Conservation (phyloP, 2,113 vertebrate species). For the Thomomys bottae region DNA sequence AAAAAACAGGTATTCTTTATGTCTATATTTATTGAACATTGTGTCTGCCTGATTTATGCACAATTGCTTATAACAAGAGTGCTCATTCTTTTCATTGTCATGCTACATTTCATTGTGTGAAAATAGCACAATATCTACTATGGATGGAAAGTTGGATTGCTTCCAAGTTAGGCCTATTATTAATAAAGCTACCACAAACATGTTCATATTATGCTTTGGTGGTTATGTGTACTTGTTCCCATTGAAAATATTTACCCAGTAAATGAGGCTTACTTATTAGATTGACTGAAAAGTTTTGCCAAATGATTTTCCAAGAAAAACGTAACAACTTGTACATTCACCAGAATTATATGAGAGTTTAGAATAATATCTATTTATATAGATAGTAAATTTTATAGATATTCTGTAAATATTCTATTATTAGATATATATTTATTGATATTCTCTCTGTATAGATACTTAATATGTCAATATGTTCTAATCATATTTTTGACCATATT, state of each 20-base stretch:
- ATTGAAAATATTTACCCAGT: neutral
- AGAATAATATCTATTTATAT: neutral
- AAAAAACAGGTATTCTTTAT: neutral
- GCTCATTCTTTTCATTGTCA: neutral
- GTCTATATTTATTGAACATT: neutral
- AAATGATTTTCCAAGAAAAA: neutral
- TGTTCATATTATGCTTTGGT: neutral
- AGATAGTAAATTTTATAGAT: no score
- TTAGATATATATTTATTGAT: no score
- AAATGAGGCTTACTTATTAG: neutral
- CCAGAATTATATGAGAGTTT: neutral
- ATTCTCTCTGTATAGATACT: neutral
- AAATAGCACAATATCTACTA: neutral
- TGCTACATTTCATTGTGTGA: neutral
- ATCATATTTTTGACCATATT: slow-evolving; percentile 36
- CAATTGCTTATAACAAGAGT: neutral
- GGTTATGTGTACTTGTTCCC: neutral
- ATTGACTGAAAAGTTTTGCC: neutral
- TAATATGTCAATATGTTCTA: neutral
- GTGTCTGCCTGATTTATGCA: neutral
- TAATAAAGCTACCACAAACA: neutral
- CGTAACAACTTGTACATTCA: neutral
- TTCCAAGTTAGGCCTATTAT: neutral
- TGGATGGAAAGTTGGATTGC: neutral
- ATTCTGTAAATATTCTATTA: no score